These are phyloP conservation scores for Cuculus canorus DNA, from an alignment of 2,797 vertebrate genomes.

Conservation along the genomic window DNA sequence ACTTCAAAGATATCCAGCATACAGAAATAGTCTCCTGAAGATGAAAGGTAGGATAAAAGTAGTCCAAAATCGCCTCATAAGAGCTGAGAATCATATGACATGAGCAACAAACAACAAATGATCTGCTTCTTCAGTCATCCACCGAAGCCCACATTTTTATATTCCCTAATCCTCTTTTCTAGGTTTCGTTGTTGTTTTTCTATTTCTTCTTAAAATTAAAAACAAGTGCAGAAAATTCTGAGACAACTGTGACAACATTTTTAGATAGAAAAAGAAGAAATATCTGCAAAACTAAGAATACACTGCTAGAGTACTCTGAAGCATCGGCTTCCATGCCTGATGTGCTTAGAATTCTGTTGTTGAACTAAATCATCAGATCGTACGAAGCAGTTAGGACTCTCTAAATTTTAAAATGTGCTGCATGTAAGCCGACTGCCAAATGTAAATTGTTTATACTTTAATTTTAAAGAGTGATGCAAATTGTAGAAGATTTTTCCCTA, in stretches of 20 bases:
- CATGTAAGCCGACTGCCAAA: not conserved
- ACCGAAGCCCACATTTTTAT: not conserved
- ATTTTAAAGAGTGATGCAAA: not conserved
- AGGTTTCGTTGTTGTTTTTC: not conserved
- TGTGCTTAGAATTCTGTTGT: not conserved
- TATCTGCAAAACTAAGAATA: not conserved
- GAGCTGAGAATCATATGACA: not conserved
- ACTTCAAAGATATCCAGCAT: constrained; percentile 13
- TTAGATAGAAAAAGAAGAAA: not conserved
- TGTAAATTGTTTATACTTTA: not conserved
- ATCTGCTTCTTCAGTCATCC: not conserved
- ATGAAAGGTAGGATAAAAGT: constrained; percentile 6
- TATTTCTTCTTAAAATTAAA: not conserved
- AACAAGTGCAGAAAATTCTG: not conserved
- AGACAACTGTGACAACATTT: not conserved
- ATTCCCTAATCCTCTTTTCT: not conserved
- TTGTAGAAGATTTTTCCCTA: not conserved
- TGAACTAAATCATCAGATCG: not conserved
- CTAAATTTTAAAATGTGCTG: not conserved
- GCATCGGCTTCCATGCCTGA: not conserved
- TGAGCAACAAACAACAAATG: not conserved
- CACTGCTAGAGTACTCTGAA: not conserved
- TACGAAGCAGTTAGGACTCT: not conserved
- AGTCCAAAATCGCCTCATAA: not conserved
- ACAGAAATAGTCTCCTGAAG: not conserved